Conservation (phyloP, 1,140 invertebrate genomes). For the Vanessa atalanta region DNA sequence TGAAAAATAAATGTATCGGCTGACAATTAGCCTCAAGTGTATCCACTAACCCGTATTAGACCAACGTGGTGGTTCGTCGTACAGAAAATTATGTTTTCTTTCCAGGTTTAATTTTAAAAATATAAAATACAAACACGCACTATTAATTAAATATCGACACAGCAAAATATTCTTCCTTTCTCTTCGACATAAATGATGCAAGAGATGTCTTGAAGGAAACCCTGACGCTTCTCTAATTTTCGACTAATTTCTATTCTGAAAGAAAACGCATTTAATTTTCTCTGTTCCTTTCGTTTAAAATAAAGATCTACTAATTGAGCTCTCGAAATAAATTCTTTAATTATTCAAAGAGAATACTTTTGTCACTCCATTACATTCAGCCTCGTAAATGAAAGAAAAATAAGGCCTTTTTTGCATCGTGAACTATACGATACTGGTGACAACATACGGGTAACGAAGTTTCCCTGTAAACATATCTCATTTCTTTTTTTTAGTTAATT, state of each 20-base stretch:
- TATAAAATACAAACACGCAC: no score
- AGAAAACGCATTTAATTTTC: slow-evolving; percentile 29
- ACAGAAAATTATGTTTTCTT: no score
- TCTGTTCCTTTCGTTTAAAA: slow-evolving; percentile 17
- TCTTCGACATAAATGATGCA: neutral
- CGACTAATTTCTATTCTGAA: slow-evolving; percentile 13
- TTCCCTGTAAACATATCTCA: neutral
- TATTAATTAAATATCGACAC: neutral
- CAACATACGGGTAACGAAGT: slow-evolving; percentile 4
- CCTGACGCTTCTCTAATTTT: neutral
- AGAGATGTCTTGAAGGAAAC: neutral
- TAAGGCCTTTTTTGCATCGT: neutral
- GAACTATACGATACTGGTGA: slow-evolving; percentile 16
- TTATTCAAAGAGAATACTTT: slow-evolving; percentile 41
- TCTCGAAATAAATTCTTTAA: slow-evolving; percentile 49
- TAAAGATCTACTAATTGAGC: slow-evolving; percentile 44
- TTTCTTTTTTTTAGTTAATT: neutral
- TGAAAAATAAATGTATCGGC: no score
- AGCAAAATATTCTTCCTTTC: neutral
- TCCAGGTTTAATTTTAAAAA: no score
- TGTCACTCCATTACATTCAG: slow-evolving; percentile 32
- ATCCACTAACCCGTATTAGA: no score
- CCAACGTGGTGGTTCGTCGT: no score
- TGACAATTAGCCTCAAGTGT: no score
- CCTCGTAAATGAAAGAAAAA: slow-evolving; percentile 21